Evolutionary conservation across 30 jellyfish, hydroid and myxozoan species (phyloP), one percentile per base, ranked within the genome.

Genomic region (Calvadosia cruxmelitensis): DNA sequence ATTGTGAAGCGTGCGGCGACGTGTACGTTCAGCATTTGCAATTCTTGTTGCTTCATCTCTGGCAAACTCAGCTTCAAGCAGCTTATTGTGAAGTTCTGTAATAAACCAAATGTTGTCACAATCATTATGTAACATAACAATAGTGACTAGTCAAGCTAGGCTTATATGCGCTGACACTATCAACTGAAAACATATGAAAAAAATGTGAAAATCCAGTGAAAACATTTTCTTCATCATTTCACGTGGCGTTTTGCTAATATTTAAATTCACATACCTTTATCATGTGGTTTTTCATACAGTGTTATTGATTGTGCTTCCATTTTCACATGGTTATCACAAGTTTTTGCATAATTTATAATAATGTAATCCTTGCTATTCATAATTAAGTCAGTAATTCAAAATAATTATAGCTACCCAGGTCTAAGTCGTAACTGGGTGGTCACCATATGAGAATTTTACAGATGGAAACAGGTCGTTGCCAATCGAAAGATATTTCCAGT

Each of bases 31-130:
- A 24, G 73, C 50, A 49, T 84, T 72, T 16, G 91, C 86, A 32
- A 53, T 69, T 24, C 91, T 33, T 70, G 53, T 78, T 25, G 91
- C 91, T 42, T 76, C 95, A 71, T 75, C 86, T 27, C 73, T 52
- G 2, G 95, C 95, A 48, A 67, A 34, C 67, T 84, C 95, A 20
- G 95, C 92, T 33, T 84, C 83, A 2, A 66, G 51, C 7, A 84
- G 79, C 76, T 73, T 84, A 24, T 42, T 68, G 29, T 84, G 91
- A 36, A 84, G 64, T 34, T 75, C 95, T 83, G 70, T 31, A 33
- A 50, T 16, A 28, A 63, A 50, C 65, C 66, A 23, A 31, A n/a
- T n/a, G n/a, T n/a, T n/a, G n/a, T n/a, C n/a, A n/a, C n/a, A n/a
- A n/a, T n/a, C n/a, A n/a, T n/a, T n/a, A n/a, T n/a, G n/a, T n/a